Base-by-base conservation (phyloP, 2,888 invertebrate species). In the Aethes cnicana region DNA sequence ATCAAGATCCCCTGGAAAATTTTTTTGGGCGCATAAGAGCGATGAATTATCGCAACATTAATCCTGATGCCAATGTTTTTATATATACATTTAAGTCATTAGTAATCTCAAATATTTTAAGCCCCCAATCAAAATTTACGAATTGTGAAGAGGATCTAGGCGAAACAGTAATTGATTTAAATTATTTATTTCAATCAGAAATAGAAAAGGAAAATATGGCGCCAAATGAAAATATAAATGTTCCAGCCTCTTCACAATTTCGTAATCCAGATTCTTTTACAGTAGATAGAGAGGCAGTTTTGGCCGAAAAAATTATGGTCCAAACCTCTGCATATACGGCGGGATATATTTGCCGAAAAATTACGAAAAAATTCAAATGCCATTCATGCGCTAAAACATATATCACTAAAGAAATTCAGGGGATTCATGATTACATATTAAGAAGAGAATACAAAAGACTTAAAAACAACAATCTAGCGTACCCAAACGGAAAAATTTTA, bases 1-100 rank as follows among this genome's bases (percentile, higher is more conserved):
- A 66, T 35, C 66, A 64, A n/a, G n/a, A n/a, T 32, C 59, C 56
- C 14, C 41, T 63, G 0, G 62, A 64, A 39, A 57, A 47, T 37
- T 63, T 61, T 49, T 64, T 63, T 59, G 64, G 62, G 63, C 20
- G n/a, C n/a, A n/a, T n/a, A n/a, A 58, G 59, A 41, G 59, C 63
- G 8, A 14, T 59, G 3, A 62, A 64, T 39, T 62, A 56, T 12
- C 42, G 58, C 18, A 62, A 63, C 32, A 35, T 60, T 3, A 61
- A 62, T 33, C 65, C 61, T 3, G 60, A 62, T 23, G 14, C 55
- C 7, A 53, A 57, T 6, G 47, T 58, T 1, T 65, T 63, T 20
- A 33, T 57, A 11, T 44, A 61, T 41, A 11, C 58, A 0, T 61
- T 57, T 11, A 63, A 63, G 42, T 58, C 59, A 0, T 49, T 63